Evolutionary conservation across 2,113 vertebrate species (phyloP).

Genomic region (Globicephala melas): DNA sequence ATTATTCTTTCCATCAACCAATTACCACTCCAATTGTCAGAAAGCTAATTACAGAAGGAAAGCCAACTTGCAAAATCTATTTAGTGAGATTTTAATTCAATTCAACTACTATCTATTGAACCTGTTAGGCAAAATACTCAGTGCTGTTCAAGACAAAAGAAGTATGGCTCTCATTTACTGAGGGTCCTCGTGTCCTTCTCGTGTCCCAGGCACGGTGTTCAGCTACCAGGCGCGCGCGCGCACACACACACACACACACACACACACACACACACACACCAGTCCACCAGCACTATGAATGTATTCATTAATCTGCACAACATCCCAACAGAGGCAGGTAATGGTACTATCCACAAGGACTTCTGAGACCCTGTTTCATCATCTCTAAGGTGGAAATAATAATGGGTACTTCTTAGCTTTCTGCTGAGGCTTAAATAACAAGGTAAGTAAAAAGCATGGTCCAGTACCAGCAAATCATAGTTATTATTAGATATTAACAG

Average conservation of each 20-base stretch:
- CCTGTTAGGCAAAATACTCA: constrained; percentile 35
- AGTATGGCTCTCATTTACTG: background rate
- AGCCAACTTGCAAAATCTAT: constrained; percentile 58
- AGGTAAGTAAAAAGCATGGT: background rate
- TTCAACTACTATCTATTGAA: constrained; percentile 44
- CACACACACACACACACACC: background rate
- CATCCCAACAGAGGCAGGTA: background rate
- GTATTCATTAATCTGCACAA: background rate
- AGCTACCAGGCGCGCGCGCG: background rate
- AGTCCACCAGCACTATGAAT: too few relatives aligned
- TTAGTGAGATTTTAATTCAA: constrained; percentile 68
- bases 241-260: background rate
- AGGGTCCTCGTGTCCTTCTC: background rate
- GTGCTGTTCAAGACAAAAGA: constrained; percentile 13
- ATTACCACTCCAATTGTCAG: constrained; percentile 54
- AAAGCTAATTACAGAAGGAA: constrained; percentile 65
- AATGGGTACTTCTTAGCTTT: background rate
- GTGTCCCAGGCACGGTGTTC: background rate
- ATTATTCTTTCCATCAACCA: constrained; percentile 64
- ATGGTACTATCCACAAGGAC: background rate
- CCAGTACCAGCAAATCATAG: background rate
- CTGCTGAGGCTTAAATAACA: background rate
- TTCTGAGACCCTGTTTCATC: background rate
- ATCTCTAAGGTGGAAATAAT: constrained; percentile 29
- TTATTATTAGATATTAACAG: background rate